Percentiles rank a stretch among this genome's conserved stretches.
phyloP scores from a whole-genome alignment of 2,113 vertebrate genomes.

The Macquaria ambigua region DNA sequence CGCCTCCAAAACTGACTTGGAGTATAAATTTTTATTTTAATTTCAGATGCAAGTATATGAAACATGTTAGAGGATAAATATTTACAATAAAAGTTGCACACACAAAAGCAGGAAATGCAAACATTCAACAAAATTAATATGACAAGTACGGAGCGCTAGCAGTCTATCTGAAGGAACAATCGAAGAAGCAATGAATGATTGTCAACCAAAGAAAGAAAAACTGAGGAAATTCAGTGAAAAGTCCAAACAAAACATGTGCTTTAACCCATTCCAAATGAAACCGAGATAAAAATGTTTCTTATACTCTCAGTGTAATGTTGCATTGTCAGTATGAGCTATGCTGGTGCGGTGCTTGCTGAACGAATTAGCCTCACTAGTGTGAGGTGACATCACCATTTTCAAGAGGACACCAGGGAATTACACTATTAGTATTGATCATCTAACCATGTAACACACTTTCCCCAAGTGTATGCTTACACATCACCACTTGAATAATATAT shows the following conservation, averaged over 20 bases:
- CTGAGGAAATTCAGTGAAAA: conserved; percentile 35
- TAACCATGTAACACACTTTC: not conserved
- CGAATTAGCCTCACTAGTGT: conserved; percentile 52
- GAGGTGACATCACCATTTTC: conserved; percentile 74
- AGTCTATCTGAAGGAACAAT: conserved; percentile 56
- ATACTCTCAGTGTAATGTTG: conserved; percentile 35
- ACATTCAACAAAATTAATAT: conserved; percentile 67
- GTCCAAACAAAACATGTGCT: conserved; percentile 50
- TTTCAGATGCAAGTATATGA: conserved; percentile 86
- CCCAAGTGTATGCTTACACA: conserved; percentile 16
- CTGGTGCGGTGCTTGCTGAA: conserved; percentile 68
- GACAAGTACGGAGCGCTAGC: conserved; percentile 54
- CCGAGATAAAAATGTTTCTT: not conserved
- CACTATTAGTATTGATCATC: conserved; percentile 38
- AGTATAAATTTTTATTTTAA: conserved; percentile 83
- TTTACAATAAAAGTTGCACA: conserved; percentile 84
- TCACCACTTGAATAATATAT: conserved; percentile 44
- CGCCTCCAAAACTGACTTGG: conserved; percentile 51
- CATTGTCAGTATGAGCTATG: conserved; percentile 41
- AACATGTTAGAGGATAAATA: conserved; percentile 85
- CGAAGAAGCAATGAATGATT: conserved; percentile 73
- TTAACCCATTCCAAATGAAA: conserved; percentile 42
- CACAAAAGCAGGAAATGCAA: conserved; percentile 78
- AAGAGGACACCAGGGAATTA: conserved; percentile 51
- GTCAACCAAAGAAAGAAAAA: conserved; percentile 73